Conservation (phyloP, 2,113 vertebrate genomes). For the Tragulus kanchil region DNA sequence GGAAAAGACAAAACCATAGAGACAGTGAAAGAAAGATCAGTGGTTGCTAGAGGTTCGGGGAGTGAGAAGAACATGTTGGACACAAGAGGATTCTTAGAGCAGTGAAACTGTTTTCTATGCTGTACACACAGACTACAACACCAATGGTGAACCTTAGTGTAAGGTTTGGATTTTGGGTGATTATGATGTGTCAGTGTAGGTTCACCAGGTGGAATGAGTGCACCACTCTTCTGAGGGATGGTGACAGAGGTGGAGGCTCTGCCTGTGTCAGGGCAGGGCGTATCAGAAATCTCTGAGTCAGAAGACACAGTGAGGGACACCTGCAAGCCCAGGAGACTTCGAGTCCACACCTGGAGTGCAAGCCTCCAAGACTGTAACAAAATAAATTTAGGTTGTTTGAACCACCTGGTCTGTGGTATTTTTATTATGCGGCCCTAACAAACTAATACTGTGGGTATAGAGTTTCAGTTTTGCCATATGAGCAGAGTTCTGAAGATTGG, state of each 20-base stretch:
- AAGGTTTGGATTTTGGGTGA: background rate
- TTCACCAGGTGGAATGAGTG: background rate
- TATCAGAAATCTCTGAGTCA: background rate
- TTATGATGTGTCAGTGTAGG: background rate
- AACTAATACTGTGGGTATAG: background rate
- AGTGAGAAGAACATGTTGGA: background rate
- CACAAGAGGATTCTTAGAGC: background rate
- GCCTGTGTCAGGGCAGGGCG: too few relatives aligned
- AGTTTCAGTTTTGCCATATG: background rate
- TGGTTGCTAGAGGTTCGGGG: background rate
- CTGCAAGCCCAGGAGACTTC: too few relatives aligned
- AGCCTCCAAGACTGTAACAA: background rate
- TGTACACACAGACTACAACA: background rate
- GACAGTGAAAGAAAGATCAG: background rate
- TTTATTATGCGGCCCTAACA: background rate
- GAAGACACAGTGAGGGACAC: too few relatives aligned
- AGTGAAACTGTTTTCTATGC: background rate
- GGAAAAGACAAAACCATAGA: background rate
- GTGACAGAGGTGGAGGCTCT: background rate
- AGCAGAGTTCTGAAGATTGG: background rate
- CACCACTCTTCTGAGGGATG: background rate
- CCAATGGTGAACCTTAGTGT: background rate
- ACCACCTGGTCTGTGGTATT: background rate
- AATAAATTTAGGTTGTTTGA: constrained; percentile 27
- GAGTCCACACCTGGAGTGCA: background rate